A percentile compares a stretch with the other conserved stretches of the same genome.
Evolutionary conservation across 2,888 invertebrate species (phyloP).

Genomic region (Philereme transversata): DNA sequence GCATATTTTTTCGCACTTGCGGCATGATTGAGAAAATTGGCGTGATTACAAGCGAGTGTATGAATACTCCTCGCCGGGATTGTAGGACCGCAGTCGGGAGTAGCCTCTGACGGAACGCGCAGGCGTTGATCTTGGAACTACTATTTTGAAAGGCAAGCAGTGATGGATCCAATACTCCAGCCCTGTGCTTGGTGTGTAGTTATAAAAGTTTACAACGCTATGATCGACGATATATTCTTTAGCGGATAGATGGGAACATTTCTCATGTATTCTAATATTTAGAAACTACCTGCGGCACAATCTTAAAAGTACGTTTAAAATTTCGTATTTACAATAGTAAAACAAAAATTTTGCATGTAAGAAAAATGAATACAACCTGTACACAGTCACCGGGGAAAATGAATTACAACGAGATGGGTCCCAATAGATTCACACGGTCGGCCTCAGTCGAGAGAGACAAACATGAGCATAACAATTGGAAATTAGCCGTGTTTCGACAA

Average conservation of each 20-base stretch:
- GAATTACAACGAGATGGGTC: conserved; percentile 42
- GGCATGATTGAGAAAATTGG: conserved; percentile 22
- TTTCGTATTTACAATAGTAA: neutral
- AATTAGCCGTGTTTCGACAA: conserved; percentile 43
- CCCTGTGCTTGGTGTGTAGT: conserved; percentile 27
- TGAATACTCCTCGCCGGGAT: conserved; percentile 13
- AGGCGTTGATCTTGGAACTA: conserved; percentile 23
- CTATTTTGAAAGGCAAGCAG: conserved; percentile 6
- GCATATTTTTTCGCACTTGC: conserved; percentile 29
- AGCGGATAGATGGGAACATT: conserved; percentile 3
- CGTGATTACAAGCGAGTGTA: conserved; percentile 13
- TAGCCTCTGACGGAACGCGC: conserved; percentile 39
- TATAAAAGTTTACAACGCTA: conserved; percentile 27
- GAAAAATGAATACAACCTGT: conserved; percentile 46
- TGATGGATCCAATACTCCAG: conserved; percentile 21
- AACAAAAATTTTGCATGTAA: conserved; percentile 10
- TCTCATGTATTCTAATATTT: conserved; percentile 4
- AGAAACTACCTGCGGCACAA: conserved; percentile 24
- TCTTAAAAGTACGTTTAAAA: conserved; percentile 15
- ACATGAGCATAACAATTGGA: conserved; percentile 28
- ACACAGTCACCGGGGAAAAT: conserved; percentile 44
- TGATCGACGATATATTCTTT: conserved; percentile 9
- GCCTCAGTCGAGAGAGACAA: conserved; percentile 41
- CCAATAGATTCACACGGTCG: conserved; percentile 51
- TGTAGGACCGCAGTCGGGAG: conserved; percentile 40